These are phyloP conservation scores for Gymnocephalus cernua DNA, from an alignment of 2,113 vertebrate species.

Conservation along the genomic window DNA sequence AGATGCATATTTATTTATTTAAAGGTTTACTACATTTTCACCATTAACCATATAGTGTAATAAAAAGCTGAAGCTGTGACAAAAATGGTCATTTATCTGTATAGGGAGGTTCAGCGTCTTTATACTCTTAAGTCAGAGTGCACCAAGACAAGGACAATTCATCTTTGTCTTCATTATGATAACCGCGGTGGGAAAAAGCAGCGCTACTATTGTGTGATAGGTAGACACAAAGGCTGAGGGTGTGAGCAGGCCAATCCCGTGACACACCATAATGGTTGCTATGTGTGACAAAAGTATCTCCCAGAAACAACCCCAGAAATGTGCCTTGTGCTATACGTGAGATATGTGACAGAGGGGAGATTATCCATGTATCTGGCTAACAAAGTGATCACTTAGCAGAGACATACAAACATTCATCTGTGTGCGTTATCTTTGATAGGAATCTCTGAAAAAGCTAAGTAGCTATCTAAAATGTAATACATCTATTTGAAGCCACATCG, in stretches of 20 bases:
- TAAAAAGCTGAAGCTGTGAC: conserved; percentile 3
- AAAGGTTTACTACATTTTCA: neutral
- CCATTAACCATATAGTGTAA: neutral
- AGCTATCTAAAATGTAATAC: neutral
- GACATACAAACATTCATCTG: neutral
- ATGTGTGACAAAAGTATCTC: conserved; percentile 39
- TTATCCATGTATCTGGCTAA: neutral
- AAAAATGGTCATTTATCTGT: conserved; percentile 24
- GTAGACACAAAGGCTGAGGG: conserved; percentile 82
- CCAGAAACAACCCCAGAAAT: conserved; percentile 24
- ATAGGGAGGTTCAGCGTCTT: conserved; percentile 34
- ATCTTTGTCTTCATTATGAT: conserved; percentile 85
- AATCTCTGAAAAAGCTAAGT: neutral
- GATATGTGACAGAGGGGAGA: conserved; percentile 15
- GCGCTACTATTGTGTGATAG: conserved; percentile 78
- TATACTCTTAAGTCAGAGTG: conserved; percentile 36
- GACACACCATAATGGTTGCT: conserved; percentile 62
- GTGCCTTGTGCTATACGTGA: conserved; percentile 10
- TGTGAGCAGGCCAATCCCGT: conserved; percentile 75
- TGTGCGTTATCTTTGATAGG: neutral
- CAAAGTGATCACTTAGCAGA: conserved; percentile 14
- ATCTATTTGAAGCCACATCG: conserved; percentile 9
- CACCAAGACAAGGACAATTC: conserved; percentile 58
- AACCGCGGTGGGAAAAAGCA: conserved; percentile 87
- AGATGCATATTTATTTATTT: neutral